A percentile compares a stretch with the other conserved stretches of the same genome.
Conservation (phyloP, 2,113 vertebrate genomes). For the Lutjanus erythropterus region DNA sequence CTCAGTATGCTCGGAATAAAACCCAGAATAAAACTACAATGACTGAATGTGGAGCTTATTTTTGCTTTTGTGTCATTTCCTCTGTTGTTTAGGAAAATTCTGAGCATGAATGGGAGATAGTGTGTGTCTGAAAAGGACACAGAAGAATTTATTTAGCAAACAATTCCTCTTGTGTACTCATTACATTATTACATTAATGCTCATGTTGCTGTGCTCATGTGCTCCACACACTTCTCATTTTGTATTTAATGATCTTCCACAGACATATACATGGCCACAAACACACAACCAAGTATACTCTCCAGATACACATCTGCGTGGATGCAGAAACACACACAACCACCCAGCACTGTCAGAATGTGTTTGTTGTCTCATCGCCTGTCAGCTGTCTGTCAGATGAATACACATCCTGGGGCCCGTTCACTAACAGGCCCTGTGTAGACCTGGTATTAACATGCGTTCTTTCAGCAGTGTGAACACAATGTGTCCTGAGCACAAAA, state of each 20-base stretch:
- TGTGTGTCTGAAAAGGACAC: neutral
- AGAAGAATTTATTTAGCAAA: neutral
- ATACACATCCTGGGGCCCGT: slow-evolving; percentile 17
- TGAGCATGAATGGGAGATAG: neutral
- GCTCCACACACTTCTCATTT: neutral
- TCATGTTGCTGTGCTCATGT: slow-evolving; percentile 1
- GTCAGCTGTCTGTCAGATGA: slow-evolving; percentile 41
- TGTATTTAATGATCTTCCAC: neutral
- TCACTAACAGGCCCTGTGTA: neutral
- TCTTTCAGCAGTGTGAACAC: too few species aligned
- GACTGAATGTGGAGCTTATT: too few species aligned
- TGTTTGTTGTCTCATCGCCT: slow-evolving; percentile 5
- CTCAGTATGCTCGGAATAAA: neutral
- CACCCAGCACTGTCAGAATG: neutral
- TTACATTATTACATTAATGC: neutral
- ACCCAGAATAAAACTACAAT: too few species aligned
- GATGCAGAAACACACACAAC: neutral
- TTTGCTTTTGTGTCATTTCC: neutral
- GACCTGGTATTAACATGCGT: too few species aligned
- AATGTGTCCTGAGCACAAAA: too few species aligned
- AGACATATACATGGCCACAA: neutral
- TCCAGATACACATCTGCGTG: neutral
- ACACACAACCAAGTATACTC: neutral
- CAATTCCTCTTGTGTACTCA: neutral
- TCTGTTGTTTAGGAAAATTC: neutral